These are phyloP conservation scores for Bettongia penicillata DNA, from an alignment of 2,113 vertebrate species.

Conservation along the genomic window DNA sequence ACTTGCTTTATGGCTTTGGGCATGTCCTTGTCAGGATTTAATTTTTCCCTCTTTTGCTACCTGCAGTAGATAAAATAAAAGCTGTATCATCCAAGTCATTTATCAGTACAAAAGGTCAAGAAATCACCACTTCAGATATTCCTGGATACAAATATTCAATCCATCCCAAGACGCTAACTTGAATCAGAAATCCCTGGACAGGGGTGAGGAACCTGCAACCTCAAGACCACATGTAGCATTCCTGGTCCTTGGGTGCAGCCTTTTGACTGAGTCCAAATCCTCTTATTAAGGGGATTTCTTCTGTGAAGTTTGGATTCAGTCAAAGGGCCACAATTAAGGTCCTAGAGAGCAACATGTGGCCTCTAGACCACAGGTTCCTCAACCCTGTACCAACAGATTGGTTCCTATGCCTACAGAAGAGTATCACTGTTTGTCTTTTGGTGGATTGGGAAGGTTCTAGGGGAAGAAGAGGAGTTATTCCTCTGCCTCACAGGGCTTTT, in stretches of 20 bases:
- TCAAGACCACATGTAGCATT: no score
- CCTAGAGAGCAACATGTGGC: no score
- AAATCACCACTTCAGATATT: slow-evolving; percentile 13
- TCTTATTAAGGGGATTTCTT: no score
- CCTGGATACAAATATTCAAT: neutral
- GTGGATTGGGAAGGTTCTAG: slow-evolving; percentile 11
- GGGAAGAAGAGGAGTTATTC: slow-evolving; percentile 3
- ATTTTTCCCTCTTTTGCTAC: neutral
- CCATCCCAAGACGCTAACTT: slow-evolving; percentile 6
- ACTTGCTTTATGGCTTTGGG: neutral
- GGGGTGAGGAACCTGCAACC: no score
- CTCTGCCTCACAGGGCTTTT: slow-evolving; percentile 36
- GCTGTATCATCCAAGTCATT: neutral
- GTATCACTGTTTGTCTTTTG: neutral
- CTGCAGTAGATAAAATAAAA: neutral
- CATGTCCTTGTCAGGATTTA: neutral
- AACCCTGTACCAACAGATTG: neutral
- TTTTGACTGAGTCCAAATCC: no score
- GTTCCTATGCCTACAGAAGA: neutral
- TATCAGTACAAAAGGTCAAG: neutral
- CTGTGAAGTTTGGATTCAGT: no score
- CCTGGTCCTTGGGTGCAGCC: no score
- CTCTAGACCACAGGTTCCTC: no score
- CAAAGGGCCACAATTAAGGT: no score
- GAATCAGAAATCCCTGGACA: neutral